phyloP scores from a whole-genome alignment of 1,140 invertebrate genomes.

The Frieseomelitta varia region DNA sequence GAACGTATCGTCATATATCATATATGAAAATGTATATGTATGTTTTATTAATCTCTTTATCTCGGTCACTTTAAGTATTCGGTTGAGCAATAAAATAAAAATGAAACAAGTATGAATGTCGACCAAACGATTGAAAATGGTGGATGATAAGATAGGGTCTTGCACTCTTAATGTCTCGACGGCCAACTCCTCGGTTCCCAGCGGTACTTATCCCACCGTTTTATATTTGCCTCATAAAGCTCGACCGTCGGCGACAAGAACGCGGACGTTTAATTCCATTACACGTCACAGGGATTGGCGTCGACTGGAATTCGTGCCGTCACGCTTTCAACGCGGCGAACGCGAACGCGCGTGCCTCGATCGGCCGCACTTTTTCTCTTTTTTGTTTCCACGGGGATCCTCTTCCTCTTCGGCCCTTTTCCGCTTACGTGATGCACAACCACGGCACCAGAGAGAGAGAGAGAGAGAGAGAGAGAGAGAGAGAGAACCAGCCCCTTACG shows the following conservation, averaged over 20 bases:
- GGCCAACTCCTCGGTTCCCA: too few relatives aligned
- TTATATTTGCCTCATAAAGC: background rate
- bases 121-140: too few relatives aligned
- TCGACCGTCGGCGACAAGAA: constrained; percentile 25
- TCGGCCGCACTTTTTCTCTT: background rate
- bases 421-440: constrained; percentile 1
- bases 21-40: too few relatives aligned
- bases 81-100: too few relatives aligned
- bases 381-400: constrained; percentile 26
- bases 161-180: background rate
- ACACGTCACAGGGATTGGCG: constrained; percentile 48
- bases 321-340: constrained; percentile 38
- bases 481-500: too few relatives aligned
- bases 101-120: too few relatives aligned
- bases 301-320: constrained; percentile 56
- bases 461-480: too few relatives aligned
- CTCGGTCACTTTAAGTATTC: too few relatives aligned
- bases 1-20: too few relatives aligned
- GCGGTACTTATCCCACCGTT: background rate
- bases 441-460: too few relatives aligned
- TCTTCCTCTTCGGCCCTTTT: background rate
- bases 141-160: too few relatives aligned
- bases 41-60: too few relatives aligned
- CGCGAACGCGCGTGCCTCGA: background rate
- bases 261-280: constrained; percentile 60